Conservation (phyloP, 2,797 vertebrate species). For the Tenualosa thibaudeaui region DNA sequence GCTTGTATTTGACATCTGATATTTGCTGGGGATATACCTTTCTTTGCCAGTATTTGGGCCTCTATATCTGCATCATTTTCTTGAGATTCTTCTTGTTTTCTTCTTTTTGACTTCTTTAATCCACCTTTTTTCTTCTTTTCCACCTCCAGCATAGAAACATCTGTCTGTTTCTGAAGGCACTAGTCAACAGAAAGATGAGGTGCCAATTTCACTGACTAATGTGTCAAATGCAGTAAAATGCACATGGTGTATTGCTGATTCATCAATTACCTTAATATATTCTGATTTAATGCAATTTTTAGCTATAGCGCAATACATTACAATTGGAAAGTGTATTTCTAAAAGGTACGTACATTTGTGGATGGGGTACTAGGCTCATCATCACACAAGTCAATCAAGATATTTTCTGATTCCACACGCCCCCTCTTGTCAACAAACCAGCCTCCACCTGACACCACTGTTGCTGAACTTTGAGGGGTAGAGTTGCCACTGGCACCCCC, state of each 20-base stretch:
- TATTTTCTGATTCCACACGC: slow-evolving; percentile 54
- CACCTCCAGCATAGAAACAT: slow-evolving; percentile 71
- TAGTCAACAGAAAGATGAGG: background rate
- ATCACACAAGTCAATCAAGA: slow-evolving; percentile 82
- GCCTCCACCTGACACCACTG: slow-evolving; percentile 68
- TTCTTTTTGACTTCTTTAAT: slow-evolving; percentile 68
- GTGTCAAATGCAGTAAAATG: background rate
- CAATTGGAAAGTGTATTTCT: background rate
- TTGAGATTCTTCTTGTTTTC: slow-evolving; percentile 55
- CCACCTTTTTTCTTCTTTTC: slow-evolving; percentile 71
- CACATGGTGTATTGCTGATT: background rate
- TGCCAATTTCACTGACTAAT: background rate
- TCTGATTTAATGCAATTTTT: background rate
- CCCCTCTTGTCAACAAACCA: slow-evolving; percentile 87
- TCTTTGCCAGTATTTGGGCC: slow-evolving; percentile 61
- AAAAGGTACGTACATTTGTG: slow-evolving; percentile 47
- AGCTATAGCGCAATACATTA: background rate
- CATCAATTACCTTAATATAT: background rate
- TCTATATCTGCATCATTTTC: slow-evolving; percentile 68
- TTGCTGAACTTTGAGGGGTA: slow-evolving; percentile 28
- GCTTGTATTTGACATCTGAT: background rate
- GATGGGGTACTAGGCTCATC: slow-evolving; percentile 62
- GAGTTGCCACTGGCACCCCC: slow-evolving; percentile 43
- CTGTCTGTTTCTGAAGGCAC: slow-evolving; percentile 64
- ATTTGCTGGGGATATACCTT: slow-evolving; percentile 64